Evolutionary conservation across 1,140 invertebrate species (phyloP), one percentile per base, ranked within the genome.

Genomic region (Diabrotica undecimpunctata): DNA sequence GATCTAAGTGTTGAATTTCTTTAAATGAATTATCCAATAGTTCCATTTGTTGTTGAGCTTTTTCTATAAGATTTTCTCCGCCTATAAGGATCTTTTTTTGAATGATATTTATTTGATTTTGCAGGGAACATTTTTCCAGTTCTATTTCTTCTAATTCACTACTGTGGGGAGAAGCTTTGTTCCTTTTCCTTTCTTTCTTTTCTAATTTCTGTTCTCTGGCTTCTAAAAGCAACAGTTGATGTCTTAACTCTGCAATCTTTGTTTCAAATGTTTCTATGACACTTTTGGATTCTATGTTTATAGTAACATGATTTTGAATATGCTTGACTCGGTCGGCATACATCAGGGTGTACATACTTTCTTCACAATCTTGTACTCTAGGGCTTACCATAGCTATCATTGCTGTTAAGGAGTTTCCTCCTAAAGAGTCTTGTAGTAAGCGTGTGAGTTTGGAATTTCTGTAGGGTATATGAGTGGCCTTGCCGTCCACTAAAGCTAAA

Each of bases 21-120:
- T 85, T 83, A 11, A 93, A 89, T 2, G 94, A 94, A 67, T 93
- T 90, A 69, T 95, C 94, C n/a, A 99, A 82, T 13, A 99, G 80
- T 53, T 72, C 72, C 61, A 88, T 83, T 69, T 98, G 93, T 75
- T 99, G 95, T 79, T 98, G 94, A 0, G 95, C 96, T 77, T 98
- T 99, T 77, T 99, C 96, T 63, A 99, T 82, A 8, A 99, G 83
- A 84, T 99, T 99, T 81, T 98, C 97, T 1, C 97, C 97, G 0
- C 97, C 97, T 6, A 99, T 91, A 35, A 99, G 85, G 55, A 99
- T 95, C 78, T 97, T 96, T 59, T 93, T 95, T 79, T 99, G 94
- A 54, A 99, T 84, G n/a, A 88, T 88, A 66, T 90, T 85, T 55
- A 99, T 84, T 79, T 97, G 96, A 63, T 92, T 87, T 61, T 89